These are phyloP conservation scores for Coptodon bakossiorum DNA, from an alignment of 2,113 vertebrate genomes.

Conservation along the genomic window DNA sequence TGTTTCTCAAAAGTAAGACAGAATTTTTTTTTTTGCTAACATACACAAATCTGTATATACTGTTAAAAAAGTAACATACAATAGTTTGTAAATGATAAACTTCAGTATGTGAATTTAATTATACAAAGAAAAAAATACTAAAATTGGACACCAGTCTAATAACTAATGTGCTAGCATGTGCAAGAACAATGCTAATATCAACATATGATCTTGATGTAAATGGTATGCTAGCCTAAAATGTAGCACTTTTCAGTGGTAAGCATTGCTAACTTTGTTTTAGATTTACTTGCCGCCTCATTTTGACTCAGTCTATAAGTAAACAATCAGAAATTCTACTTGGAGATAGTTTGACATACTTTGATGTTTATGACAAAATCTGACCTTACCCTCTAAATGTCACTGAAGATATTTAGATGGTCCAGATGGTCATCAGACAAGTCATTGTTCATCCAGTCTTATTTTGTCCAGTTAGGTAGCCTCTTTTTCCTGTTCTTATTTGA, in stretches of 20 bases:
- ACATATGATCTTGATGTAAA: neutral
- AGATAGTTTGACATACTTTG: neutral
- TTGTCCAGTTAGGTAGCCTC: neutral
- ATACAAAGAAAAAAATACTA: neutral
- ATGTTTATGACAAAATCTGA: neutral
- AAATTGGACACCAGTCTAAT: neutral
- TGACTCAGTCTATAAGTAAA: neutral
- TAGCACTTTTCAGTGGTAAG: neutral
- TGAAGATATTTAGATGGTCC: neutral
- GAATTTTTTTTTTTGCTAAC: neutral
- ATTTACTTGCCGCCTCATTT: neutral
- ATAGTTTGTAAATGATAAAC: neutral
- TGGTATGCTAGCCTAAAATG: neutral
- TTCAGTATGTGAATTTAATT: neutral
- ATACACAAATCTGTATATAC: neutral
- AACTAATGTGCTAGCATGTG: neutral
- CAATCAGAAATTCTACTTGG: neutral
- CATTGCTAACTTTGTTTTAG: neutral
- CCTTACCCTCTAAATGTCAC: neutral
- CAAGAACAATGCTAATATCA: neutral
- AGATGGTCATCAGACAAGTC: neutral
- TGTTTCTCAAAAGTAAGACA: neutral
- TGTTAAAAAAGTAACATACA: neutral
- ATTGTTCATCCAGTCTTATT: neutral
- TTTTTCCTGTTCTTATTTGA: neutral